Base-by-base conservation (phyloP, 2,888 invertebrate genomes). In the Congeria kusceri region DNA sequence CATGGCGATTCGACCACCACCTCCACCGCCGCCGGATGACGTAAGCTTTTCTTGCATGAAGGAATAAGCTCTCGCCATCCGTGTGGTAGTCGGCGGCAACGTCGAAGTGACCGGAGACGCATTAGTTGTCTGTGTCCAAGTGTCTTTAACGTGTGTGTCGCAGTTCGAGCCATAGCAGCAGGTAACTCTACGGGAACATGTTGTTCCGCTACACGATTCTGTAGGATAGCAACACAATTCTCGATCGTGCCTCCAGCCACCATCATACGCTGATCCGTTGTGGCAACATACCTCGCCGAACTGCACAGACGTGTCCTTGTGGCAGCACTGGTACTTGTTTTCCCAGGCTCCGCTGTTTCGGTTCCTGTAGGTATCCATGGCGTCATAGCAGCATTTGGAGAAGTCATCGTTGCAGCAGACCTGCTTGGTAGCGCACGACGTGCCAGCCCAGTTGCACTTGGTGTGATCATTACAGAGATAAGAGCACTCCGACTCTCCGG, bases 1-100 rank as follows among this genome's bases (percentile, higher is more conserved):
- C 77, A 90, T 81, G 18, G 89, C 88, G 28, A 90, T 84, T 53
- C 90, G 80, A 1, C 90, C 90, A 28, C 90, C 90, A n/a, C 77
- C 85, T 0, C 89, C 87, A 13, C 90, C 88, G 5, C 88, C 87
- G 44, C 83, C 84, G 9, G 73, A 49, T 7, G 58, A 64, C 20
- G 49, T 84, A 58, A 49, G 66, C 28, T 44, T 32, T 25, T 20
- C 64, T 57, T 13, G 39, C 39, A 39, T n/a, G 47, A 5, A 32
- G 11, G 49, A 63, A 32, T 49, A 68, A 4, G 9, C 39, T 9
- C 15, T 39, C 39, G 39, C 9, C n/a, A n/a, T n/a, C n/a, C n/a
- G n/a, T n/a, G 7, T 3, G 9, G 63, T 70, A 11, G 44, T 28
- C 39, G 39, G 18, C 5, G 56, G 53, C 49, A 7, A n/a, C 20